Conservation (phyloP, 2,888 invertebrate genomes). For the Coremacera marginata region DNA sequence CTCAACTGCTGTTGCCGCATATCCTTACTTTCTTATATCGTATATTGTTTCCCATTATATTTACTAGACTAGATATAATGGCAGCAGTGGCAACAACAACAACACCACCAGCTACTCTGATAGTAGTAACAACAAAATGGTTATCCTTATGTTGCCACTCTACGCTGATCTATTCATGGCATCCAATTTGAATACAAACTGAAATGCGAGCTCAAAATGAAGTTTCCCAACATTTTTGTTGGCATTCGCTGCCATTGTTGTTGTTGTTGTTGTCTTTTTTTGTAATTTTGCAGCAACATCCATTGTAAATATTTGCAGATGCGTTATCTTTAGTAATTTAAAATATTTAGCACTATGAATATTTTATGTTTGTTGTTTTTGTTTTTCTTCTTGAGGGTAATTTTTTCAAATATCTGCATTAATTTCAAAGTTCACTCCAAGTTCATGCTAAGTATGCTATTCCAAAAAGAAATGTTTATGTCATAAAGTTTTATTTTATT, state of each 20-base stretch:
- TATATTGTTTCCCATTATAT: slow-evolving; percentile 26
- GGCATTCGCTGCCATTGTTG: background rate
- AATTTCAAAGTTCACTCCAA: background rate
- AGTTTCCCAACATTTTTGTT: background rate
- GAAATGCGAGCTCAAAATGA: slow-evolving; percentile 3
- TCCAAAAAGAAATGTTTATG: no score
- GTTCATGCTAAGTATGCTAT: no score
- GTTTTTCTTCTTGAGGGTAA: background rate
- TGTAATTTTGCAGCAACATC: background rate
- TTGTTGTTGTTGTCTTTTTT: background rate
- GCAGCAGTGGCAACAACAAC: slow-evolving; percentile 4
- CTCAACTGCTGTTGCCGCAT: background rate
- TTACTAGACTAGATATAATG: slow-evolving; percentile 13
- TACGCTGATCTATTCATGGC: slow-evolving; percentile 18
- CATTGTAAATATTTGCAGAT: slow-evolving; percentile 4
- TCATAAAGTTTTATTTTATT: no score
- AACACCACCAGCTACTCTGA: slow-evolving; percentile 42
- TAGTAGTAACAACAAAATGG: slow-evolving; percentile 5
- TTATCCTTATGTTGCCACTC: slow-evolving; percentile 25
- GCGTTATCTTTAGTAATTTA: background rate
- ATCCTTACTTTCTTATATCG: slow-evolving; percentile 7
- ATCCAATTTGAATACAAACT: slow-evolving; percentile 14
- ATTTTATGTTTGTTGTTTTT: background rate
- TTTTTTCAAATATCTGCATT: background rate
- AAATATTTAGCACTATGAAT: background rate